These are phyloP conservation scores for Ips nitidus DNA, from an alignment of 1,140 invertebrate species.

Conservation along the genomic window DNA sequence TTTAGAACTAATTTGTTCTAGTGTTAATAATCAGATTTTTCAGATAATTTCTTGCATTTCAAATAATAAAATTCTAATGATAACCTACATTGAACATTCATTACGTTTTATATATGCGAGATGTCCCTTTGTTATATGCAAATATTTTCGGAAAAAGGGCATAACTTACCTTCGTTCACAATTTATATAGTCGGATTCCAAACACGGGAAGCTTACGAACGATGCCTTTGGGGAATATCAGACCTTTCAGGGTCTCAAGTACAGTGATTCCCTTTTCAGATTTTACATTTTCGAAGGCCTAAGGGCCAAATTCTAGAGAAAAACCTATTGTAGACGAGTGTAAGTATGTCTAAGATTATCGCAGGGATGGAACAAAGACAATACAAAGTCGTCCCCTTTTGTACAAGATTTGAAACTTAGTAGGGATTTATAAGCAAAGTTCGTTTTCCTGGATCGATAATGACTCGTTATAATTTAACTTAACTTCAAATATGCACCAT, in stretches of 20 bases:
- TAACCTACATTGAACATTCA: too few species aligned
- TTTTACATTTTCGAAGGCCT: conserved; percentile 1
- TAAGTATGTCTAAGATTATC: conserved; percentile 1
- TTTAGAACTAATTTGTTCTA: too few species aligned
- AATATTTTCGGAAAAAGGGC: neutral
- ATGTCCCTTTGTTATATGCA: neutral
- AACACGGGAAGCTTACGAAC: neutral
- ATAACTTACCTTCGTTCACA: neutral
- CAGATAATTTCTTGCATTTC: too few species aligned
- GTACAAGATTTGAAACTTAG: neutral
- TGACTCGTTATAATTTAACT: too few species aligned
- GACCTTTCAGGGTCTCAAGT: neutral
- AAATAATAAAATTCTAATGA: too few species aligned
- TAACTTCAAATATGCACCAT: too few species aligned
- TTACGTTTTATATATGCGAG: too few species aligned
- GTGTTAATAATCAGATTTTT: too few species aligned
- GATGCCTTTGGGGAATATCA: conserved; percentile 1
- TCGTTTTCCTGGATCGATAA: too few species aligned
- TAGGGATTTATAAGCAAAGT: too few species aligned
- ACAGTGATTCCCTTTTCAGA: neutral
- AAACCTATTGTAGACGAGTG: neutral
- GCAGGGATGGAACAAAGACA: neutral
- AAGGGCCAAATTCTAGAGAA: neutral
- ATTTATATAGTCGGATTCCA: neutral
- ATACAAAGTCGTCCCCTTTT: neutral